Conservation (phyloP, 1,140 invertebrate species). For the Meloidogyne exigua region DNA sequence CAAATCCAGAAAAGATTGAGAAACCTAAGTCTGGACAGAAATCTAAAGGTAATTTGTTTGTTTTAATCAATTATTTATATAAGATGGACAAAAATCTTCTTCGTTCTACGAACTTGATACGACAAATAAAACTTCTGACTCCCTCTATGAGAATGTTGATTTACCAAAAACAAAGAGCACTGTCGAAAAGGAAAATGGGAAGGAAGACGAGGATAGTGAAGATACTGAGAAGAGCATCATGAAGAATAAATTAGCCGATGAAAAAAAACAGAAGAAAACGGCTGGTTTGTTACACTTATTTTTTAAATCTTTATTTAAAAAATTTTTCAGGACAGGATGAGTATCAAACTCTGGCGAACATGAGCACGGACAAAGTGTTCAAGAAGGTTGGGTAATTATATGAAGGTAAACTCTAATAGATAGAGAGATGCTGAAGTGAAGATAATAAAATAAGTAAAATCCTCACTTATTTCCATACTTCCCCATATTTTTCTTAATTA, state of each 20-base stretch:
- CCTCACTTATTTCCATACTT: not conserved
- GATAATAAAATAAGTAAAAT: not conserved
- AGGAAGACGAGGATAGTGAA: not conserved
- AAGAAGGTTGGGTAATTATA: not conserved
- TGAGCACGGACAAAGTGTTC: not conserved
- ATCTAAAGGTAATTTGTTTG: not conserved
- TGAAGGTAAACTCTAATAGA: not conserved
- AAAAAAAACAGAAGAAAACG: not conserved
- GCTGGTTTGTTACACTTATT: not conserved
- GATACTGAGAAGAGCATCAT: conserved; percentile 1
- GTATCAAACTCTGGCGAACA: not conserved
- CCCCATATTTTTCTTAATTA: no score
- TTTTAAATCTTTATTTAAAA: not conserved
- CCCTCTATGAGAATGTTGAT: not conserved
- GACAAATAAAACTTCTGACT: conserved; percentile 2
- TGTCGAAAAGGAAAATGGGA: not conserved
- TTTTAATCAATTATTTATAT: not conserved
- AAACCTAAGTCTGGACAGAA: not conserved
- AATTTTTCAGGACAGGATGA: not conserved
- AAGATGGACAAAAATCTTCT: not conserved
- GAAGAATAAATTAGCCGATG: not conserved
- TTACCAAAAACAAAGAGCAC: conserved; percentile 1
- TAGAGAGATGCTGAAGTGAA: not conserved
- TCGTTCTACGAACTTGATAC: not conserved
- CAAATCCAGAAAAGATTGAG: not conserved